Conservation (phyloP, 2,797 vertebrate genomes). For the Xiphophorus birchmanni region DNA sequence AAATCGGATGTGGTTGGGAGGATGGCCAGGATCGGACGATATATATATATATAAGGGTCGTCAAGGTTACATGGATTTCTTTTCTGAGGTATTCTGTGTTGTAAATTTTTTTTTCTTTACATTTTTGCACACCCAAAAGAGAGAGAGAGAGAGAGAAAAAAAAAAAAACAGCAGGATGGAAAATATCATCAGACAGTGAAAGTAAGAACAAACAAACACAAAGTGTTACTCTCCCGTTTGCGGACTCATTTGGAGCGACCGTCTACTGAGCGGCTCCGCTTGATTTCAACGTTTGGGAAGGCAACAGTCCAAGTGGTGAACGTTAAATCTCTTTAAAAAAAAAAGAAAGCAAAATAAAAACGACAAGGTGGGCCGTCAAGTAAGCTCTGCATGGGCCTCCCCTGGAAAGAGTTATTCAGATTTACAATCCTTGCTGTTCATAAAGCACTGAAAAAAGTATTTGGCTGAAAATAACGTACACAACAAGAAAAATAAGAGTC, state of each 20-base stretch:
- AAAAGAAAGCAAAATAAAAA: not conserved
- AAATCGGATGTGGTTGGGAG: conserved; percentile 15
- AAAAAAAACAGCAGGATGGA: conserved; percentile 61
- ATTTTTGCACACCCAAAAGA: conserved; percentile 73
- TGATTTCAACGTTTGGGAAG: conserved; percentile 46
- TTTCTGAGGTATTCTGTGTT: conserved; percentile 86
- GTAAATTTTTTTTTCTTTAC: conserved; percentile 74
- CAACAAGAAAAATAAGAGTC: conserved; percentile 25
- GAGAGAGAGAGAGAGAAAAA: conserved; percentile 37
- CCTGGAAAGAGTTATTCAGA: conserved; percentile 65
- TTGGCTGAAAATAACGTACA: conserved; percentile 78
- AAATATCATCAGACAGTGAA: conserved; percentile 63
- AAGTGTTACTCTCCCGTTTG: conserved; percentile 34
- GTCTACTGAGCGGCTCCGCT: conserved; percentile 34
- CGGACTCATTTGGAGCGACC: conserved; percentile 32
- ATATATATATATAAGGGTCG: conserved; percentile 59
- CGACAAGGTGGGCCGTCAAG: conserved; percentile 40
- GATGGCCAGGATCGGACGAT: conserved; percentile 54
- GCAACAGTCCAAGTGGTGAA: conserved; percentile 53
- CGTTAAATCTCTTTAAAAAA: conserved; percentile 53
- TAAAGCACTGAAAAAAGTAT: conserved; percentile 85
- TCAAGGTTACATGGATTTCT: conserved; percentile 79
- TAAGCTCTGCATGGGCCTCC: conserved; percentile 46
- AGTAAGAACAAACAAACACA: conserved; percentile 53
- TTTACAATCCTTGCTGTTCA: conserved; percentile 84